Percentiles rank a stretch among this genome's conserved stretches.
Conservation (phyloP, 2,113 vertebrate species). For the Gnathonemus echidnorhynchus region DNA sequence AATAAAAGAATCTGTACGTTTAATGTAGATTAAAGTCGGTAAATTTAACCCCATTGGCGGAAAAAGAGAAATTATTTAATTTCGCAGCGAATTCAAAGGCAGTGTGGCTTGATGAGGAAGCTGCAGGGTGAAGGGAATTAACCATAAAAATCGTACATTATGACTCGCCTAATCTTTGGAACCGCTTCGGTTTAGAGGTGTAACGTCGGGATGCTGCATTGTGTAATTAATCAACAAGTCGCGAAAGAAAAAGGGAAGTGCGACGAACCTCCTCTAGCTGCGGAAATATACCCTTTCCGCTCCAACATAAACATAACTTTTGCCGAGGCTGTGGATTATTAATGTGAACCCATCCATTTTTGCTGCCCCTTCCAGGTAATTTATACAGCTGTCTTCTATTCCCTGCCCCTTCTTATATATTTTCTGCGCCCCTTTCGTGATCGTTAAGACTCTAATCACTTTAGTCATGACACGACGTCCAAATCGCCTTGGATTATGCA, state of each 20-base stretch:
- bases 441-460: conserved; percentile 20
- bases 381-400: background rate
- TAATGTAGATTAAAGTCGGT: background rate
- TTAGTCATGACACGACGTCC: conserved; percentile 2
- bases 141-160: background rate
- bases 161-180: background rate
- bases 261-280: background rate
- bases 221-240: background rate
- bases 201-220: background rate
- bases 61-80: background rate
- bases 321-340: conserved; percentile 18
- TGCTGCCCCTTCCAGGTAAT: background rate
- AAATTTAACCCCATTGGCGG: background rate
- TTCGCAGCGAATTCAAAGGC: background rate
- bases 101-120: background rate
- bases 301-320: conserved; percentile 9
- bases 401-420: background rate
- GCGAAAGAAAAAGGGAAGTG: background rate
- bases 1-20: background rate
- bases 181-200: background rate
- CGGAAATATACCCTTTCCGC: background rate
- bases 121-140: background rate
- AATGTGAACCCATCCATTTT: background rate
- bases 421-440: background rate
- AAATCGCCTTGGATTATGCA: background rate